Base-by-base conservation (phyloP, 1,140 invertebrate genomes). In the Sitophilus oryzae region DNA sequence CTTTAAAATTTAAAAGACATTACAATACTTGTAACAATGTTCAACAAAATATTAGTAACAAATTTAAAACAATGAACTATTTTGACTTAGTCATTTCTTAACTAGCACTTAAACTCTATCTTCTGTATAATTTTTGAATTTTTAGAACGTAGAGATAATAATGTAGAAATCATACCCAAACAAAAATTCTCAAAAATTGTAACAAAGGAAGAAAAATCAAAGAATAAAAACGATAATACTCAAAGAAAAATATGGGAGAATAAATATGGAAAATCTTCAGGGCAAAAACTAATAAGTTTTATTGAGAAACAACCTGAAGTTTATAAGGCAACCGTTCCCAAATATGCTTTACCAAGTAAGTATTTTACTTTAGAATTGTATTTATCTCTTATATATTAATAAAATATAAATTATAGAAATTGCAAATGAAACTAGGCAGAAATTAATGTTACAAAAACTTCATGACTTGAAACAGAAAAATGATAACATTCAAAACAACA, bases 401-500 rank as follows among this genome's bases (percentile, higher is more conserved):
- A n/a, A n/a, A n/a, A n/a, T n/a, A n/a, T n/a, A n/a, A n/a, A n/a
- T n/a, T n/a, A n/a, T n/a, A n/a, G n/a, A n/a, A n/a, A n/a, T n/a
- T n/a, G n/a, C n/a, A n/a, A 30, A 11, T 30, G 25, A 30, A 11
- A 6, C 22, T 1, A 25, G 36, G 16, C 50, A 59, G 37, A 50
- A 56, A 38, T 42, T 49, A 25, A 59, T 64, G 56, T 22, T 65
- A 20, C 44, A 53, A 2, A 58, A 65, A 16, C 35, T 65, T 0
- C 20, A 48, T 9, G 43, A 22, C 1, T 20, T 63, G 19, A 65
- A 63, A 42, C 9, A 44, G 9, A 51, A 60, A 42, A 65, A 65
- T 36, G 56, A 59, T 11, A 43, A 53, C 25, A 61, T 65, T 37
- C 56, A 63, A 47, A 48, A 19, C 10, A 65, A 65, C 47, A 63